Percentiles rank a stretch among this genome's conserved stretches.
Conservation (phyloP, 2,888 invertebrate genomes). For the Caenorhabditis angaria region DNA sequence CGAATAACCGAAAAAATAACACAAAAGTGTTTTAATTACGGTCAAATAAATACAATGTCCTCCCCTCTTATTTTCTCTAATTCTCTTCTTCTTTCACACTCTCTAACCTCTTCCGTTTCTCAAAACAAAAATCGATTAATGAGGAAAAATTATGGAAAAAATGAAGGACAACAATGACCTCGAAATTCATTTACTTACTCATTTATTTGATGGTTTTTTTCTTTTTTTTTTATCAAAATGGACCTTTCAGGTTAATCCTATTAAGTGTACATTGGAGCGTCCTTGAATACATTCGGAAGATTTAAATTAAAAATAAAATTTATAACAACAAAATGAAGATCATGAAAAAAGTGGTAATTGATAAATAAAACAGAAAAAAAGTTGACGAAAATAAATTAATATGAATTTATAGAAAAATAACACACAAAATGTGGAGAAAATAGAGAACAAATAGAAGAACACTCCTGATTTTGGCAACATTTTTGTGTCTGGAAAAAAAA, state of each 20-base stretch:
- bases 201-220: background rate
- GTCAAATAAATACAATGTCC: background rate
- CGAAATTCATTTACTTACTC: constrained; percentile 16
- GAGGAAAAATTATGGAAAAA: constrained; percentile 26
- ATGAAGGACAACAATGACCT: constrained; percentile 12
- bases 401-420: background rate
- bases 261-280: background rate
- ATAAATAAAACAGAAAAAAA: background rate
- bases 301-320: background rate
- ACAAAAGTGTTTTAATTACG: background rate
- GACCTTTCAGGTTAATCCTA: background rate
- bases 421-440: too few relatives aligned
- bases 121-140: constrained; percentile 10
- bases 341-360: background rate
- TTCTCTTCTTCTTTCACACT: background rate
- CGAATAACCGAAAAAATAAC: background rate
- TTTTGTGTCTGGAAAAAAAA: background rate
- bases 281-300: background rate
- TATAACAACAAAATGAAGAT: background rate
- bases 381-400: background rate
- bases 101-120: background rate
- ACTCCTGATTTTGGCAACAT: background rate
- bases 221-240: background rate
- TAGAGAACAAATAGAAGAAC: background rate
- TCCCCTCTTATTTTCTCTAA: background rate